These are phyloP conservation scores for Chrysocyon brachyurus DNA, from an alignment of 2,797 vertebrate genomes.

Conservation along the genomic window DNA sequence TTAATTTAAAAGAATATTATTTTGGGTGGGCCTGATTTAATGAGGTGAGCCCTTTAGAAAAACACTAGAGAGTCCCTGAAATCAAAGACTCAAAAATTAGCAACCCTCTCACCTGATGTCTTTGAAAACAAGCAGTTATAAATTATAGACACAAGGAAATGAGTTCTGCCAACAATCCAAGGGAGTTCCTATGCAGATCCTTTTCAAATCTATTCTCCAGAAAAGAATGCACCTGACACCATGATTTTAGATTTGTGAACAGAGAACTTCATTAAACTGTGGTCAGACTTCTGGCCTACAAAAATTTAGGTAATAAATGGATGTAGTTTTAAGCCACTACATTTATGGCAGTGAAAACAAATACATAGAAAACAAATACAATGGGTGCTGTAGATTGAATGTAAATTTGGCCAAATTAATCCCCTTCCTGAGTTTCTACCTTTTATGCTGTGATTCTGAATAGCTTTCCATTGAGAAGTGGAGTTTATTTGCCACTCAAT, in stretches of 20 bases:
- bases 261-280: not conserved
- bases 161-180: not conserved
- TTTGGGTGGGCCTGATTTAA: not conserved
- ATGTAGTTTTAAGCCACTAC: not conserved
- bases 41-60: not conserved
- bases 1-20: not conserved
- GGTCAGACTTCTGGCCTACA: not conserved
- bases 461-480: not conserved
- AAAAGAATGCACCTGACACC: not conserved
- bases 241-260: not conserved
- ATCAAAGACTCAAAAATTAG: not conserved
- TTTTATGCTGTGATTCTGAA: not conserved
- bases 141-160: not conserved
- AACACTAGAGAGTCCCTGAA: not conserved
- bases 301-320: not conserved
- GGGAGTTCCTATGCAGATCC: not conserved
- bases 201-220: not conserved
- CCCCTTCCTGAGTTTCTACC: not conserved
- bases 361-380: not conserved
- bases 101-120: not conserved
- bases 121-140: not conserved
- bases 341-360: not conserved
- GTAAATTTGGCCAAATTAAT: not conserved
- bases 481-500: not conserved
- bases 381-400: not conserved